Base-by-base conservation (phyloP, 2,113 vertebrate species). In the Columba livia region DNA sequence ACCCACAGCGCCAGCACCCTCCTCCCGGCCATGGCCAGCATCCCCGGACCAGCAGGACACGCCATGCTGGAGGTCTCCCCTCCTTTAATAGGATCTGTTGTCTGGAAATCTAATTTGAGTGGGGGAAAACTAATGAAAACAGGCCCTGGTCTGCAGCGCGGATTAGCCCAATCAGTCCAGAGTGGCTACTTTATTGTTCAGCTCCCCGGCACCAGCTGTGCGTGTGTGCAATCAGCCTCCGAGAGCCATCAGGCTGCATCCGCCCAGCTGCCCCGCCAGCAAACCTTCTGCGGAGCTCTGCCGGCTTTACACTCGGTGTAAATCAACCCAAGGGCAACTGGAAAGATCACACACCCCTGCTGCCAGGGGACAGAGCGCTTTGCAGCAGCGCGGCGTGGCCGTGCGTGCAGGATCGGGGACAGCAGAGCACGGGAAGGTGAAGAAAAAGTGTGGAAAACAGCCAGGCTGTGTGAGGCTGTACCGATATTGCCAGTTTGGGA, bases 161-260 rank as follows among this genome's bases (percentile, higher is more conserved):
- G 93, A 93, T 89, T 95, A 89, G 94, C 96, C 93, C 89, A 74
- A 87, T 31, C 42, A 95, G 87, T 6, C 92, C 90, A 42, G 44
- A 29, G 83, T 93, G 93, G 96, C 96, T 79, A 95, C 87, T 94
- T 92, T 71, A 97, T 94, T 89, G 96, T 97, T 93, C 96, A 89
- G 96, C 95, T 96, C 82, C 92, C 97, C 25, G 96, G 97, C 93
- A 98, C 86, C 97, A 97, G 97, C 97, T 98, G 97, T 74, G 93
- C 64, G 9, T 80, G 94, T 62, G 92, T 80, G 96, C 97, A 93
- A 75, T 93, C 96, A 92, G 96, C 94, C 94, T 93, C 94, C 48
- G 50, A 95, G 69, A 94, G 94, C 93, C 92, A 79, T 56, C 40
- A 54, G 93, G 83, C 96, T 86, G 88, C 97, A 86, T 80, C 91